Evolutionary conservation across 1,140 invertebrate genomes (phyloP).

Genomic region (Drosophila busckii): DNA sequence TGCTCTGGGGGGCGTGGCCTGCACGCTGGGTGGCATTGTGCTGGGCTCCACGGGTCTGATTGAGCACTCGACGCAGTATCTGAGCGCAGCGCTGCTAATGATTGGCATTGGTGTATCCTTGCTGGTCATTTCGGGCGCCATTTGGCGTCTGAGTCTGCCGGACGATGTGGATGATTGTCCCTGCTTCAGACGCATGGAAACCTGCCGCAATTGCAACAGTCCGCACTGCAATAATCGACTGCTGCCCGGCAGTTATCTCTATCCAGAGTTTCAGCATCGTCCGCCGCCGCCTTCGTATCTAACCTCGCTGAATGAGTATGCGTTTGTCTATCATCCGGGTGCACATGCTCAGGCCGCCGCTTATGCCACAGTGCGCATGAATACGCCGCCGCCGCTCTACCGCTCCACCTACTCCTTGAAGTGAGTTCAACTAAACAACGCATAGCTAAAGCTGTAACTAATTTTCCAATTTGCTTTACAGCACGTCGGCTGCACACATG

Average conservation of each 20-base stretch:
- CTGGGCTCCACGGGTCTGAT: constrained; percentile 70
- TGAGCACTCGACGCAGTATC: constrained; percentile 72
- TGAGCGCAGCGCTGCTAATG: constrained; percentile 72
- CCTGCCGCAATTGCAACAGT: constrained; percentile 70
- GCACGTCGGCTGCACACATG: constrained; percentile 23
- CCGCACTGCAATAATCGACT: constrained; percentile 64
- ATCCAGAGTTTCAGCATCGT: constrained; percentile 71
- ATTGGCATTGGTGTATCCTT: constrained; percentile 73
- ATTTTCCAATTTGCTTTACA: constrained; percentile 5
- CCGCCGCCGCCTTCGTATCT: constrained; percentile 74
- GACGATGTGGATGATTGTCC: constrained; percentile 66
- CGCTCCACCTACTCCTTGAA: constrained; percentile 68
- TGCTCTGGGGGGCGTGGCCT: constrained; percentile 70
- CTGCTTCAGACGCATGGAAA: constrained; percentile 64
- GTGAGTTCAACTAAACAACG: constrained; percentile 25
- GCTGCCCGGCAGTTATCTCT: constrained; percentile 52
- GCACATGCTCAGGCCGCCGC: constrained; percentile 27
- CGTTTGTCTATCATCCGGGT: constrained; percentile 55
- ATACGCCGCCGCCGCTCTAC: constrained; percentile 72
- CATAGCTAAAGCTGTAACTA: not conserved
- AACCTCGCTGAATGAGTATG: constrained; percentile 68
- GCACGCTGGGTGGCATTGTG: constrained; percentile 71
- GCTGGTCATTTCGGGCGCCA: constrained; percentile 69
- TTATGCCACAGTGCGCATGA: constrained; percentile 45
- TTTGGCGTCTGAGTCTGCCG: constrained; percentile 67